phyloP scores from a whole-genome alignment of 1,140 invertebrate species.

The Solen grandis region DNA sequence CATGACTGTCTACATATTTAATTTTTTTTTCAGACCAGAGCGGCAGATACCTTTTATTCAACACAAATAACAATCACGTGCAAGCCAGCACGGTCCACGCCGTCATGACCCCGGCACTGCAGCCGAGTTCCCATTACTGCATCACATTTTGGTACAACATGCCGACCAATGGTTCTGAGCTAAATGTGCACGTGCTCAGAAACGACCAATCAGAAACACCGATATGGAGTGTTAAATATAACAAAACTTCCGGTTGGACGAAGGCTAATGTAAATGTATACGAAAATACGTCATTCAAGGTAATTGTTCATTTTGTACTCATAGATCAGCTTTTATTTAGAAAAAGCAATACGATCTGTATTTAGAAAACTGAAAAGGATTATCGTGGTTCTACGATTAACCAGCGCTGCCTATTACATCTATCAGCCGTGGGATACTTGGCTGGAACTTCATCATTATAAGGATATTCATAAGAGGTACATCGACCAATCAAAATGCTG shows the following conservation, averaged over 20 bases:
- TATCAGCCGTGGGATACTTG: no score
- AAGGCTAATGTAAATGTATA: background rate
- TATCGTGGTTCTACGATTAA: background rate
- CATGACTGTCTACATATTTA: no score
- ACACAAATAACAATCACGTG: constrained; percentile 45
- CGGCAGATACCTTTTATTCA: constrained; percentile 34
- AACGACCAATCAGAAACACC: background rate
- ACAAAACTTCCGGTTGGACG: constrained; percentile 7
- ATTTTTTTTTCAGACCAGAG: no score
- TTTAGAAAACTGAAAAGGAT: background rate
- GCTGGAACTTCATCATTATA: no score
- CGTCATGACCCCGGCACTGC: constrained; percentile 8
- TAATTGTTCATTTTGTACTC: background rate
- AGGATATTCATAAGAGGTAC: no score
- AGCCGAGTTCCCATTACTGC: constrained; percentile 28
- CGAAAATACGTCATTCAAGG: background rate
- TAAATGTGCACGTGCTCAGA: constrained; percentile 2
- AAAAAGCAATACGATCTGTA: background rate
- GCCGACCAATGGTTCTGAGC: constrained; percentile 31
- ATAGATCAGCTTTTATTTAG: background rate
- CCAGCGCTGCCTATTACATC: background rate
- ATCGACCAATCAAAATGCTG: no score
- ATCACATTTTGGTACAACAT: constrained; percentile 41
- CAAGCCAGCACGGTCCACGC: constrained; percentile 20
- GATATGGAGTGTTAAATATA: background rate